phyloP scores from a whole-genome alignment of 2,113 vertebrate species.

The Antigone vipio region DNA sequence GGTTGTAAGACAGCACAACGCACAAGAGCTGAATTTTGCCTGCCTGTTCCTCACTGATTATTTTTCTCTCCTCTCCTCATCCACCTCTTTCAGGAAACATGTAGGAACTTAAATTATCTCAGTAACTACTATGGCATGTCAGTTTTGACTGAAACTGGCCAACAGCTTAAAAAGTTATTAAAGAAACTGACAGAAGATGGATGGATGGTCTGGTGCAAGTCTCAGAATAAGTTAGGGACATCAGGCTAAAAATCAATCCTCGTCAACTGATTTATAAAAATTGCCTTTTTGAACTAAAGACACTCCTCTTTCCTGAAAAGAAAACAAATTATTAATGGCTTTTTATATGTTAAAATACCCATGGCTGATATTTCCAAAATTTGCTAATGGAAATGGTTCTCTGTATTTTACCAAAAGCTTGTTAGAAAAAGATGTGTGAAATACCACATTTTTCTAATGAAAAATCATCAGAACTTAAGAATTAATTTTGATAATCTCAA shows the following conservation, averaged over 20 bases:
- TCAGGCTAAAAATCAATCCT: background rate
- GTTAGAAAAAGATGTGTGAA: background rate
- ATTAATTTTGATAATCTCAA: background rate
- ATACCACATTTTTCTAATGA: background rate
- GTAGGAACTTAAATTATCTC: background rate
- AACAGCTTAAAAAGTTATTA: constrained; percentile 25
- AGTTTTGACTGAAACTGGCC: background rate
- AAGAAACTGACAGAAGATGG: background rate
- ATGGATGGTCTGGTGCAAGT: background rate
- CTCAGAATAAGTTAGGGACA: background rate
- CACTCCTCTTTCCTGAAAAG: background rate
- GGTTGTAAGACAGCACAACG: background rate
- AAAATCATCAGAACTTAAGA: background rate
- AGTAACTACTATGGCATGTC: background rate
- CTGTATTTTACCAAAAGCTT: background rate
- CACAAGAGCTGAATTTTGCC: background rate
- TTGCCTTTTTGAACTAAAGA: background rate
- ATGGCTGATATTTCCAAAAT: background rate
- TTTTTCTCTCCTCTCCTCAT: background rate
- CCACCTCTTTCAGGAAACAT: background rate
- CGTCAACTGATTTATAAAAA: background rate
- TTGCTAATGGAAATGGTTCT: background rate
- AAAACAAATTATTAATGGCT: background rate
- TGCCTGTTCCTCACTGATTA: background rate
- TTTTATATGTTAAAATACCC: background rate